Evolutionary conservation across 37 sponge, comb jelly and placozoan species (phyloP), one percentile per base, ranked within the genome.

Genomic region (Chondrosia reniformis): DNA sequence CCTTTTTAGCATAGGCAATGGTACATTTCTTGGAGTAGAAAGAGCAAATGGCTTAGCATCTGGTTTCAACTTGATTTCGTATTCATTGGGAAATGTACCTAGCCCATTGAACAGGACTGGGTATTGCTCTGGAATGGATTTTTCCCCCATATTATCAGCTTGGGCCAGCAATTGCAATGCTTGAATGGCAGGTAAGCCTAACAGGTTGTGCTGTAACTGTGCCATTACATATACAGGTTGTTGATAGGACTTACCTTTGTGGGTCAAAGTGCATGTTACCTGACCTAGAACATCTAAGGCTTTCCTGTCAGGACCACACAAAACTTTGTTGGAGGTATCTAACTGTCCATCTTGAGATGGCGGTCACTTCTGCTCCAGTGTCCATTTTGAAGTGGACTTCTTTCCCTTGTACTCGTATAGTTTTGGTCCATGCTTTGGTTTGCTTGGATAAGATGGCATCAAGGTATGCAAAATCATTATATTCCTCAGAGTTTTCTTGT

Each of bases 361-460:
- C 80, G 13, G 67, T 65, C n/a, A 79, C 80, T 64, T 45, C 80
- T 13, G 67, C 80, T 46, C 80, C 80, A 42, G 80, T 79, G 64
- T 79, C 80, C 44, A 79, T 15, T 45, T 65, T 79, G 67, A 65
- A 79, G 1, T n/a, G 41, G 43, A 63, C 30, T 38, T 56, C 32
- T 30, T 19, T 38, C 6, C 46, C 46, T 27, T 24, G 0, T 17
- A 79, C 42, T 45, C 31, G 24, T 13, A 79, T 27, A 41, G 4
- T 63, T 65, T 41, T 45, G 24, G 28, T 78, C 78, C 78, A 79
- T n/a, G 27, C 24, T 22, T 38, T 39, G 6, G 64, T 32, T 63
- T 33, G 30, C 19, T 24, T 27, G 37, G 58, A 31, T n/a, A 33
- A 44, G 25, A 79, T 19, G 31, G 79, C 79, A 9, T 63, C 79